Conservation (phyloP, 2,113 vertebrate species). For the Arothron firmamentum region DNA sequence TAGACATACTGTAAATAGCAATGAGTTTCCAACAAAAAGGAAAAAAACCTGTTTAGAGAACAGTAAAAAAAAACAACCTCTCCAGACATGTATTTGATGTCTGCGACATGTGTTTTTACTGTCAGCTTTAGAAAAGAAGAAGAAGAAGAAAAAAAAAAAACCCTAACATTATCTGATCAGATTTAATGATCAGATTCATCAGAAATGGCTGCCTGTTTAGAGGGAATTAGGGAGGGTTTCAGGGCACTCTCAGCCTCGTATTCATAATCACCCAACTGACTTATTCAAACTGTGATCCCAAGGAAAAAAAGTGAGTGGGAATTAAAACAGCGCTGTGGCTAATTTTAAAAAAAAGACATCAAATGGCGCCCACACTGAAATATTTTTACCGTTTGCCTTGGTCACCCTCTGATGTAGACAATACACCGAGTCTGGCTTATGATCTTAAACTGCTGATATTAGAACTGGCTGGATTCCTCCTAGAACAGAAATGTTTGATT, state of each 20-base stretch:
- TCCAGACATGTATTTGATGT: slow-evolving; percentile 21
- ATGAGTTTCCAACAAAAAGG: slow-evolving; percentile 4
- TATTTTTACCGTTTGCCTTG: too few relatives aligned
- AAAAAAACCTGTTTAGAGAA: slow-evolving; percentile 1
- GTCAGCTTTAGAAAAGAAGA: slow-evolving; percentile 4
- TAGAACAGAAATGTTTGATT: too few relatives aligned
- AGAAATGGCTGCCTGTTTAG: slow-evolving; percentile 10
- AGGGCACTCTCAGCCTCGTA: slow-evolving; percentile 34
- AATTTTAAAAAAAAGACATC: slow-evolving; percentile 39
- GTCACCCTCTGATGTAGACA: too few relatives aligned
- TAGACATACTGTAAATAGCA: slow-evolving; percentile 8
- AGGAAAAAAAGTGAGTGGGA: slow-evolving; percentile 41
- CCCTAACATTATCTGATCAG: not conserved
- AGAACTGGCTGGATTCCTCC: too few relatives aligned
- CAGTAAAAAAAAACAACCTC: slow-evolving; percentile 7
- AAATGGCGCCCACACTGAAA: slow-evolving; percentile 26
- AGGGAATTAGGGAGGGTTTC: slow-evolving; percentile 34
- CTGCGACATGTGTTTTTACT: slow-evolving; percentile 19
- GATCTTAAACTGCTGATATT: too few relatives aligned
- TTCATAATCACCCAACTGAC: slow-evolving; percentile 22
- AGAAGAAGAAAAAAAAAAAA: not conserved
- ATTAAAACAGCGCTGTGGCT: slow-evolving; percentile 28
- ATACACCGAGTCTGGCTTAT: too few relatives aligned
- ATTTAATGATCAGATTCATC: slow-evolving; percentile 6
- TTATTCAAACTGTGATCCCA: slow-evolving; percentile 36